phyloP scores from a whole-genome alignment of 2,888 invertebrate species.

The Athetis lepigone region DNA sequence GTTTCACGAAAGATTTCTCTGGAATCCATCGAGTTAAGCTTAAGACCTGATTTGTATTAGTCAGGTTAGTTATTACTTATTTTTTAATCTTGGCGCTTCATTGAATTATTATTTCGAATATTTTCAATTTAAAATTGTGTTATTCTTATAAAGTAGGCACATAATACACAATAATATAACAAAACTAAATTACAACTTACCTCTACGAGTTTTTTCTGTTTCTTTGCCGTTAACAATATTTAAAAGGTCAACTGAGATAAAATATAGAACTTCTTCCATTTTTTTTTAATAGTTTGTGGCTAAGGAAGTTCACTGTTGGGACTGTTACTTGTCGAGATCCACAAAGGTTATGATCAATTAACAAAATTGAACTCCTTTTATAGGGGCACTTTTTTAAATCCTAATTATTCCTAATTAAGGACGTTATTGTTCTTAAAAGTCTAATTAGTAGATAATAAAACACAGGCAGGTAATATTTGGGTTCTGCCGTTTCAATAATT shows the following conservation, averaged over 20 bases:
- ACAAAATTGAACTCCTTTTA: constrained; percentile 3
- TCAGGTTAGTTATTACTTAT: too few relatives aligned
- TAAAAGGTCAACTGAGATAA: constrained; percentile 17
- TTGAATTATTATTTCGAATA: too few relatives aligned
- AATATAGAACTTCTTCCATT: constrained; percentile 44
- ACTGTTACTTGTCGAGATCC: constrained; percentile 5
- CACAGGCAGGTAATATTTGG: not conserved
- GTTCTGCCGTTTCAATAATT: not conserved
- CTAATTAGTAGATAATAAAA: constrained; percentile 5
- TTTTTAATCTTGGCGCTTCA: too few relatives aligned
- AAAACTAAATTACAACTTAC: constrained; percentile 22
- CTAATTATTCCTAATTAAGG: not conserved
- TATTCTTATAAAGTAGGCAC: not conserved
- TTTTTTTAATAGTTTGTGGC: not conserved
- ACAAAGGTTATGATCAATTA: constrained; percentile 10
- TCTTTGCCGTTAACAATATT: constrained; percentile 13
- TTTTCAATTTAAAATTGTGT: not conserved
- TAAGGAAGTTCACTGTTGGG: not conserved
- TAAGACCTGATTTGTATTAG: too few relatives aligned
- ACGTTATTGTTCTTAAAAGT: not conserved
- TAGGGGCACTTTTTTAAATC: not conserved
- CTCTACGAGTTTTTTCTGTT: constrained; percentile 9
- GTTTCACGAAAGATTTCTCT: too few relatives aligned
- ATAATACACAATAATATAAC: not conserved
- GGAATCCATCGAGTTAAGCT: too few relatives aligned